Conservation (phyloP, 1,140 invertebrate species). For the Drosophila burlai region DNA sequence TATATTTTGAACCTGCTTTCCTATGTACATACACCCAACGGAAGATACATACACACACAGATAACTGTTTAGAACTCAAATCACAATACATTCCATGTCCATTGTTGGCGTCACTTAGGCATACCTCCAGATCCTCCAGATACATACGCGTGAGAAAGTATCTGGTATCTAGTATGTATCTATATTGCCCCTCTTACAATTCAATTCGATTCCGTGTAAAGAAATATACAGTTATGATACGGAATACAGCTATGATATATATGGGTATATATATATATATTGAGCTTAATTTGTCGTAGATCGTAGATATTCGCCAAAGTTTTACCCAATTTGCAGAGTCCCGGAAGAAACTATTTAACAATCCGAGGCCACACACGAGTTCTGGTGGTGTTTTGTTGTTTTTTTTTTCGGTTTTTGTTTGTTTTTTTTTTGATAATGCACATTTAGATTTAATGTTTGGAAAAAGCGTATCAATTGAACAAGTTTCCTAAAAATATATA, state of each 20-base stretch:
- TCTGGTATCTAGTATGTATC: conserved; percentile 8
- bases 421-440: conserved; percentile 38
- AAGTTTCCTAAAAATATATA: conserved; percentile 70
- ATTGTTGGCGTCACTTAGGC: conserved; percentile 21
- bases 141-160: conserved; percentile 19
- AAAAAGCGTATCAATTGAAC: conserved; percentile 72
- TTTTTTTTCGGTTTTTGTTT: background rate
- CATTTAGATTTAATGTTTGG: conserved; percentile 61
- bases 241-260: conserved; percentile 15
- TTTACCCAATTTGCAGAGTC: conserved; percentile 3
- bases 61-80: conserved; percentile 28
- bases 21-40: conserved; percentile 18
- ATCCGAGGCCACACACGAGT: conserved; percentile 17
- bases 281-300: conserved; percentile 23
- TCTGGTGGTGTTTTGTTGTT: background rate
- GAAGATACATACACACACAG: conserved; percentile 1
- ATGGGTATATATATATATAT: conserved; percentile 19
- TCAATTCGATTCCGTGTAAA: conserved; percentile 7
- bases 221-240: conserved; percentile 23
- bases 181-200: conserved; percentile 11
- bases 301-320: conserved; percentile 4
- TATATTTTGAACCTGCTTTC: conserved; percentile 11
- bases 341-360: conserved; percentile 22
- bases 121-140: conserved; percentile 5
- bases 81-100: conserved; percentile 33